These are phyloP conservation scores for Psylliodes chrysocephalus DNA, from an alignment of 2,888 invertebrate species.

Conservation along the genomic window DNA sequence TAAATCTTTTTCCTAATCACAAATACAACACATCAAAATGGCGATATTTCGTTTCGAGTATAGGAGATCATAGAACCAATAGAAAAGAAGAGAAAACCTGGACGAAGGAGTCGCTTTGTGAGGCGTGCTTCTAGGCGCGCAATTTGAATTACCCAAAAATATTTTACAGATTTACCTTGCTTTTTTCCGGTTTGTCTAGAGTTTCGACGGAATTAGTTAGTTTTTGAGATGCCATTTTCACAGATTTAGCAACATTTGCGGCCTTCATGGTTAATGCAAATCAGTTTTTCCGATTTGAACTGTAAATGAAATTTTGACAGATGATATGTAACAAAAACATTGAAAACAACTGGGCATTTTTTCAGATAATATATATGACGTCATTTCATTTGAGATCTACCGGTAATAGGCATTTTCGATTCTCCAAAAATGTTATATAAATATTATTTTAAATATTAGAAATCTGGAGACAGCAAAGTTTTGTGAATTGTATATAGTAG, in stretches of 20 bases:
- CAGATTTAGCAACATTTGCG: constrained; percentile 27
- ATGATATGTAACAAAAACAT: constrained; percentile 14
- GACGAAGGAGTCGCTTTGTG: background rate
- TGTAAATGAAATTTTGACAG: constrained; percentile 37
- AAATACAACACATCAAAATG: constrained; percentile 54
- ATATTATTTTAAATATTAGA: too few species aligned
- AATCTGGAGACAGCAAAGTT: too few species aligned
- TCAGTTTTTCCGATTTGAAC: constrained; percentile 18
- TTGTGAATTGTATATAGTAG: too few species aligned
- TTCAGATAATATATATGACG: background rate
- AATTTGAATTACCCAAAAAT: constrained; percentile 16
- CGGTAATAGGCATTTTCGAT: too few species aligned
- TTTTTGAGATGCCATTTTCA: constrained; percentile 33
- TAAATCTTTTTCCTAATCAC: constrained; percentile 44
- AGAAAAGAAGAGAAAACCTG: constrained; percentile 14
- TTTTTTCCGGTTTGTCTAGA: constrained; percentile 30
- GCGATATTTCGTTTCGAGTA: constrained; percentile 43
- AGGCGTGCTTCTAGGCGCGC: constrained; percentile 19
- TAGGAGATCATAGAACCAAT: constrained; percentile 30
- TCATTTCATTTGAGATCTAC: background rate
- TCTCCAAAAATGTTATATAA: too few species aligned
- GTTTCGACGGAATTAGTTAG: constrained; percentile 19
- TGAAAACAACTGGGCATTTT: background rate
- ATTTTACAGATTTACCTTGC: constrained; percentile 24
- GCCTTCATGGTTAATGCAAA: constrained; percentile 25